Evolutionary conservation across 2,888 invertebrate genomes (phyloP).

Genomic region (Thumatha senex): DNA sequence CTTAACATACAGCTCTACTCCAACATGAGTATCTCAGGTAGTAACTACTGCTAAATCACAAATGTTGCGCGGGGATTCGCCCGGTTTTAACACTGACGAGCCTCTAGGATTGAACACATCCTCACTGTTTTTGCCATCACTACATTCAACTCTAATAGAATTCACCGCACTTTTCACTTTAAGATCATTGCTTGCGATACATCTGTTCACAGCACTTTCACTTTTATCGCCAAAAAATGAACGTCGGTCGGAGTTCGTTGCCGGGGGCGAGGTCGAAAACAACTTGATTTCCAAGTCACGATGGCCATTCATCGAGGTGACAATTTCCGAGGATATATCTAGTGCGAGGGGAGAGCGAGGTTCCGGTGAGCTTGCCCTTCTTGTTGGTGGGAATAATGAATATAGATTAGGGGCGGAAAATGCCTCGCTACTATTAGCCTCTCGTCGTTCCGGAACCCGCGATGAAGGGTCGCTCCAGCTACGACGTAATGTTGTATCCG

Average conservation of each 20-base stretch:
- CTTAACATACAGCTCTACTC: slow-evolving; percentile 52
- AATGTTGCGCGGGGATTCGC: slow-evolving; percentile 68
- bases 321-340: slow-evolving; percentile 90
- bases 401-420: slow-evolving; percentile 75
- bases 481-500: slow-evolving; percentile 77
- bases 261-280: slow-evolving; percentile 85
- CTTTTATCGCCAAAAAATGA: slow-evolving; percentile 79
- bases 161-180: slow-evolving; percentile 76
- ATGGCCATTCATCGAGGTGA: slow-evolving; percentile 90
- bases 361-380: slow-evolving; percentile 68
- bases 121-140: slow-evolving; percentile 66
- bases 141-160: slow-evolving; percentile 62
- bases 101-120: slow-evolving; percentile 68
- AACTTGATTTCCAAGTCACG: slow-evolving; percentile 91
- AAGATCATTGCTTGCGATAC: slow-evolving; percentile 62
- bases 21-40: slow-evolving; percentile 72
- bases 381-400: slow-evolving; percentile 73
- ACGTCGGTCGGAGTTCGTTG: slow-evolving; percentile 69
- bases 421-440: slow-evolving; percentile 59
- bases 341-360: slow-evolving; percentile 77
- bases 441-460: slow-evolving; percentile 69
- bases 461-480: slow-evolving; percentile 86
- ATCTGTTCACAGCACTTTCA: slow-evolving; percentile 78
- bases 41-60: slow-evolving; percentile 83
- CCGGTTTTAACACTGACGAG: slow-evolving; percentile 57